Evolutionary conservation across 2,797 vertebrate species (phyloP).

Genomic region (Catharus ustulatus): DNA sequence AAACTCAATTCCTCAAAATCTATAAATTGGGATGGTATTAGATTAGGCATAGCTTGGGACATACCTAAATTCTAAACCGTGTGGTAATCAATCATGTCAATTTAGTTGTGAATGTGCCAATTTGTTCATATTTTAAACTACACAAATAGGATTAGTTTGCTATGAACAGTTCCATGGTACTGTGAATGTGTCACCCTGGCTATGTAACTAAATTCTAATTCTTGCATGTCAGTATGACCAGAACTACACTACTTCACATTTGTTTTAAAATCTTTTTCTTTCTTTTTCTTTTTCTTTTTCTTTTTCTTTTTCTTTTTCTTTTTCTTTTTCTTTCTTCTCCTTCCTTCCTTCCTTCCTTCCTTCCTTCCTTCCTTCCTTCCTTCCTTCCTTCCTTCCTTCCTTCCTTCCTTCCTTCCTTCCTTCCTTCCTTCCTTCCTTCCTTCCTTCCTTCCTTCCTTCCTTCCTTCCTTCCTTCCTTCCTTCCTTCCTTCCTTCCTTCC

Average conservation of each 20-base stretch:
- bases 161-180: not conserved
- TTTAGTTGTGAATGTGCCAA: not conserved
- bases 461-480: too few relatives aligned
- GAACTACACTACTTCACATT: not conserved
- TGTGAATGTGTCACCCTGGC: not conserved
- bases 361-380: not conserved
- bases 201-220: not conserved
- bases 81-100: conserved; percentile 4
- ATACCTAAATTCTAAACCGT: not conserved
- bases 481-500: too few relatives aligned
- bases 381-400: too few relatives aligned
- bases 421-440: not conserved
- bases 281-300: not conserved
- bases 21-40: not conserved
- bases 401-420: not conserved
- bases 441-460: too few relatives aligned
- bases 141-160: conserved; percentile 10
- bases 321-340: not conserved
- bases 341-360: not conserved
- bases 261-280: not conserved
- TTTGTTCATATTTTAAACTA: conserved; percentile 2
- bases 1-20: not conserved
- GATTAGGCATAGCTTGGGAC: not conserved
- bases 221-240: not conserved
- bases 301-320: not conserved